A percentile compares a stretch with the other conserved stretches of the same genome.
Conservation (phyloP, 1,140 invertebrate species). For the Antheraea pernyi region DNA sequence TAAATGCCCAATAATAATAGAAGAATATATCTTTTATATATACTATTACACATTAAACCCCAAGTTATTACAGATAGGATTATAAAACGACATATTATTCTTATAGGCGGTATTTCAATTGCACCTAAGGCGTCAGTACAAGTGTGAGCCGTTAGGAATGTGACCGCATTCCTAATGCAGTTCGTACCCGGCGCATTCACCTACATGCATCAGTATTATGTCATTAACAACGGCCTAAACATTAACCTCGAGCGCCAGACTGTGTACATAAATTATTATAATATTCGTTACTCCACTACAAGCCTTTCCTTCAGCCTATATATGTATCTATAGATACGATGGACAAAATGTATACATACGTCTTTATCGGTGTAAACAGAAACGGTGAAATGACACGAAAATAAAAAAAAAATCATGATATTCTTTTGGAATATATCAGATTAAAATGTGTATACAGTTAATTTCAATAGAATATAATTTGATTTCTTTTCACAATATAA, state of each 20-base stretch:
- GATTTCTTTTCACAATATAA: too few species aligned
- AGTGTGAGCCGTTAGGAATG: slow-evolving; percentile 68
- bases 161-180: slow-evolving; percentile 62
- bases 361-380: background rate
- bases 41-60: too few species aligned
- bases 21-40: too few species aligned
- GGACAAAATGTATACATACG: background rate
- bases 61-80: background rate
- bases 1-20: too few species aligned
- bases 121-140: slow-evolving; percentile 57
- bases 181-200: slow-evolving; percentile 41
- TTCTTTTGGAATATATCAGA: too few species aligned
- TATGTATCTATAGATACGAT: too few species aligned
- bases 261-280: background rate
- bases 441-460: too few species aligned
- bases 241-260: slow-evolving; percentile 40
- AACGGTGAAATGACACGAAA: background rate
- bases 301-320: too few species aligned
- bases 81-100: slow-evolving; percentile 20
- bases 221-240: slow-evolving; percentile 62
- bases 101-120: slow-evolving; percentile 26
- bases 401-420: too few species aligned
- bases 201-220: slow-evolving; percentile 60
- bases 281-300: background rate
- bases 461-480: too few species aligned